Conservation (phyloP, 37 sponge, comb jelly and placozoan genomes). For the Theonella swinhoei region DNA sequence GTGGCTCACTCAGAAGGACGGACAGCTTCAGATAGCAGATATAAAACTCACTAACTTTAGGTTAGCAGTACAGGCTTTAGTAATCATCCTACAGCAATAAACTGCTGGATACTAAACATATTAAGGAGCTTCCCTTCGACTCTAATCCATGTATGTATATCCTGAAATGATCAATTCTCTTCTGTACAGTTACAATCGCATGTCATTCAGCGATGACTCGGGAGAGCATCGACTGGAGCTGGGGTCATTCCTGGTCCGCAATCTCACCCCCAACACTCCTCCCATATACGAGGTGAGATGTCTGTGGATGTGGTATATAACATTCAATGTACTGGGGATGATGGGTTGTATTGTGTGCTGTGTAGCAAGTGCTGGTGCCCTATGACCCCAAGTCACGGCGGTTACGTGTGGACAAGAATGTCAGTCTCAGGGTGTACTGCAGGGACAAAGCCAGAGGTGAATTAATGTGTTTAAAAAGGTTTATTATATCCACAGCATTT, state of each 20-base stretch:
- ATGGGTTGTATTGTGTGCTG: neutral
- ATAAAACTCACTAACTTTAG: constrained; percentile 75
- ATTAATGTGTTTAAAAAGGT: no score
- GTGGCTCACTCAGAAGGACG: constrained; percentile 82
- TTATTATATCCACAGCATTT: no score
- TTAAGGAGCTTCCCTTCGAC: no score
- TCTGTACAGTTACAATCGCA: constrained; percentile 59
- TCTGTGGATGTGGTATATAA: no score
- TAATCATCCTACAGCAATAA: no score
- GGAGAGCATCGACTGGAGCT: constrained; percentile 91
- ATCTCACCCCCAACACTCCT: constrained; percentile 81
- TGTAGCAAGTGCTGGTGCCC: constrained; percentile 74
- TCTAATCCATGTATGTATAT: no score
- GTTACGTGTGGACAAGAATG: constrained; percentile 78
- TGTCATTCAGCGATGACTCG: constrained; percentile 79
- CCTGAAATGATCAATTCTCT: no score
- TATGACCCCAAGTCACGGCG: constrained; percentile 64
- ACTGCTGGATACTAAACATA: no score
- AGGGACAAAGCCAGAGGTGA: constrained; percentile 78
- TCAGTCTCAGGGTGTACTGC: constrained; percentile 74
- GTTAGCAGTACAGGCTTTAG: constrained; percentile 9
- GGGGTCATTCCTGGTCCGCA: constrained; percentile 76
- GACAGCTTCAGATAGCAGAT: constrained; percentile 82
- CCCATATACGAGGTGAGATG: constrained; percentile 54
- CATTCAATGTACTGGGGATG: neutral